phyloP scores from a whole-genome alignment of 2,888 invertebrate species.

The Trissoscelio sp. region DNA sequence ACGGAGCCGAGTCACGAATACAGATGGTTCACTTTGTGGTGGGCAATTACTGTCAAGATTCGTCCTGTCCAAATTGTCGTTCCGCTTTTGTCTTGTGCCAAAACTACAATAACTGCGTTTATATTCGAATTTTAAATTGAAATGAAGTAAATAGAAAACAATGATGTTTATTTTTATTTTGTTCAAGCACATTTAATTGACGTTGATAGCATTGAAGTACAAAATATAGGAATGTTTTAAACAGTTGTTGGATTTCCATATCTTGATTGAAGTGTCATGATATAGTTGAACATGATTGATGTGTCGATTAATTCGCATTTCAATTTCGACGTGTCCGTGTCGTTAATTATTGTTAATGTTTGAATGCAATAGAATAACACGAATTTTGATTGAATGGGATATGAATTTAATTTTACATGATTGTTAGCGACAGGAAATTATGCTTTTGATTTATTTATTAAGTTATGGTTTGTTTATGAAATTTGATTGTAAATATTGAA shows the following conservation, averaged over 20 bases:
- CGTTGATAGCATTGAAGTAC: neutral
- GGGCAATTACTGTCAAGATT: constrained; percentile 10
- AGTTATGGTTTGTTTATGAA: too few relatives aligned
- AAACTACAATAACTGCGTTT: too few relatives aligned
- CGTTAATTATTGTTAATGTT: constrained; percentile 12
- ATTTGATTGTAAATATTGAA: too few relatives aligned
- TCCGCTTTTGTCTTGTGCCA: constrained; percentile 33
- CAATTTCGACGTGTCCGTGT: neutral
- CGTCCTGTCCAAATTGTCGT: constrained; percentile 18
- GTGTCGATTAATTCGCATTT: constrained; percentile 6
- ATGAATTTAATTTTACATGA: neutral
- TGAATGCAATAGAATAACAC: neutral
- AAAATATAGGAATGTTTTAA: neutral
- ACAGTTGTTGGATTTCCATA: neutral
- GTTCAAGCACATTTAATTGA: neutral
- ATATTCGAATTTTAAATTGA: too few relatives aligned
- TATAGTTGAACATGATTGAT: constrained; percentile 13
- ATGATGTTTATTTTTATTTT: constrained; percentile 19
- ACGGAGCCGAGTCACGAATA: neutral
- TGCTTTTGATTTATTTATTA: too few relatives aligned
- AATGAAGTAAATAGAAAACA: too few relatives aligned
- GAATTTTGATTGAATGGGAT: too few relatives aligned
- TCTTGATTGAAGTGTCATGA: constrained; percentile 16
- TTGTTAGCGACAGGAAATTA: too few relatives aligned
- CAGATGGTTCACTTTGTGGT: constrained; percentile 7